Evolutionary conservation across 2,113 vertebrate species (phyloP), one percentile per base, ranked within the genome.

Genomic region (Muntiacus muntjak): DNA sequence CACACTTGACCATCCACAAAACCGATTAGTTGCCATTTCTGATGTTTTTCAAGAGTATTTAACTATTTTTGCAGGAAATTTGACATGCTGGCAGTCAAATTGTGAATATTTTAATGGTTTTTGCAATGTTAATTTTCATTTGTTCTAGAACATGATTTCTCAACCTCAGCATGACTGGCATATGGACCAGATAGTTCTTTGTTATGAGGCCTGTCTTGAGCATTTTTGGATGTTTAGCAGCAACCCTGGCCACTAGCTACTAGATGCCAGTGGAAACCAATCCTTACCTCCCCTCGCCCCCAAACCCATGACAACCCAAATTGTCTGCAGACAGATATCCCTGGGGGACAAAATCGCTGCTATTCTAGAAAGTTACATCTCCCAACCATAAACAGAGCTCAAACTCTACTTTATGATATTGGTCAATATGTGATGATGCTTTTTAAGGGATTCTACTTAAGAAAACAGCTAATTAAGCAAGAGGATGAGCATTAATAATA

Each of bases 161-260:
- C 91, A 86, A 0, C 60, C 40, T 47, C 6, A 8, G 55, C 30
- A 2, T 6, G 3, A 1, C 1, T 57, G 60, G 11, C 15, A 1
- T 30, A 9, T 2, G 55, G 71, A 36, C 25, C 13, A 40, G 47
- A n/a, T 0, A 16, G 13, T 3, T 55, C 84, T 79, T n/a, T 5
- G 40, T 15, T 25, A 2, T 0, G 54, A 58, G 76, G 15, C 23
- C 23, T 0, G 1, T 2, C 5, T 8, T 4, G 43, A 5, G 57
- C 4, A 0, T 0, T 1, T 5, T 0, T 16, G 85, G 21, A 5
- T 1, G 21, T 10, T 3, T 3, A 28, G n/a, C 30, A 1, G 11
- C 7, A 0, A 3, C 91, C 23, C 30, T 17, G 57, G 33, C 4
- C 57, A 28, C 78, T 9, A 33, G 43, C 81, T 55, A 1, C 10